A percentile compares a stretch with the other conserved stretches of the same genome.
Conservation (phyloP, 1,140 invertebrate species). For the Octopus bimaculoides region DNA sequence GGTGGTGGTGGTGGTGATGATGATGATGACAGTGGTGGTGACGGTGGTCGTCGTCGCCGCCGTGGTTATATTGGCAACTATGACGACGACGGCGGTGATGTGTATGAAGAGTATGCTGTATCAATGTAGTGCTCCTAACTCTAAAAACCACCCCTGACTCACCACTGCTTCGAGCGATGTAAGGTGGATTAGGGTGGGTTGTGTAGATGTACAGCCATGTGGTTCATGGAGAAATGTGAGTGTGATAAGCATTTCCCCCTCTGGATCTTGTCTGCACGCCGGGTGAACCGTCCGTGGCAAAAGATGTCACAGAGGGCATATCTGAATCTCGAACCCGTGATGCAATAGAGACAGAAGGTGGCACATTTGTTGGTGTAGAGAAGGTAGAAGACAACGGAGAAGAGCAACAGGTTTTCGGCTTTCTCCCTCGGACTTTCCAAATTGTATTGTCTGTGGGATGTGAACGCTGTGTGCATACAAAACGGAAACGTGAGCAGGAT, state of each 20-base stretch:
- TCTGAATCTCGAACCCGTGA: constrained; percentile 41
- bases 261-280: not conserved
- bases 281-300: not conserved
- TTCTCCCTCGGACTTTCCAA: constrained; percentile 13
- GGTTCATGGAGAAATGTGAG: constrained; percentile 7
- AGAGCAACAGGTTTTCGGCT: constrained; percentile 28
- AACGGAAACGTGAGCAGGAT: constrained; percentile 42
- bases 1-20: no score
- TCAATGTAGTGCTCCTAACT: no score
- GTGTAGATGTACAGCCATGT: not conserved
- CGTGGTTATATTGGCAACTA: no score
- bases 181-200: no score
- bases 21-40: no score
- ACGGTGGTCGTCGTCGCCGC: no score
- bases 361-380: constrained; percentile 45
- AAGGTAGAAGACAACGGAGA: constrained; percentile 37
- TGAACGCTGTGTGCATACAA: constrained; percentile 28
- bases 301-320: constrained; percentile 24
- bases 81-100: no score
- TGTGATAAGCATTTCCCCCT: not conserved
- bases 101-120: no score
- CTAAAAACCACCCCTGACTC: no score
- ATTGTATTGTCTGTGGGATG: constrained; percentile 17
- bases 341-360: constrained; percentile 45
- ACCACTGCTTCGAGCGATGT: no score